Evolutionary conservation across 2,888 invertebrate species (phyloP).

Genomic region (Epinotia bilunana): DNA sequence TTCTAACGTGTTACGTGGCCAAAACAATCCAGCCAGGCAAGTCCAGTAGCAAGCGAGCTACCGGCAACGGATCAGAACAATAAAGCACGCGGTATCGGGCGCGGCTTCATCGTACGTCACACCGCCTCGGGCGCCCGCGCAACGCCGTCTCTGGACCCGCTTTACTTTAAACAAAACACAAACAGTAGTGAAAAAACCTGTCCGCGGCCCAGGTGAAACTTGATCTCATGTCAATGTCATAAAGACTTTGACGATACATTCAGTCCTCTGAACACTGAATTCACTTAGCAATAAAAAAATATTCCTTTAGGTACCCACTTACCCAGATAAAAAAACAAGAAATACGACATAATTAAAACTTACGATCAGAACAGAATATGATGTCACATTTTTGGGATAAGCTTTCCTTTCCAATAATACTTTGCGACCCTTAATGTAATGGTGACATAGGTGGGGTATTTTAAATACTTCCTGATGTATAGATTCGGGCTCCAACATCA

Average conservation of each 20-base stretch:
- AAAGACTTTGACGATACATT: too few species aligned
- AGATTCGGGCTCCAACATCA: neutral
- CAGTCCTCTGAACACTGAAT: too few species aligned
- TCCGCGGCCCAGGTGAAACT: too few species aligned
- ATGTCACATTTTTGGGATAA: neutral
- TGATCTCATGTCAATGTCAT: too few species aligned
- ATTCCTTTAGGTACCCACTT: too few species aligned
- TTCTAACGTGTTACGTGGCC: neutral
- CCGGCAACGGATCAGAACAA: conserved; percentile 45
- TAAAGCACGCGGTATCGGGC: conserved; percentile 56
- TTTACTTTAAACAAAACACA: conserved; percentile 1
- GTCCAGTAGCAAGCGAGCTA: conserved; percentile 33
- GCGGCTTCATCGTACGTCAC: conserved; percentile 55
- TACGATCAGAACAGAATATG: neutral
- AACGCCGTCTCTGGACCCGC: conserved; percentile 50
- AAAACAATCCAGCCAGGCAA: conserved; percentile 5
- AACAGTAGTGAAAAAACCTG: too few species aligned
- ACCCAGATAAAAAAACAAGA: too few species aligned
- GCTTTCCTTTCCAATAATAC: neutral
- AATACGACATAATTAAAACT: too few species aligned
- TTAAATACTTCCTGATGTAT: too few species aligned
- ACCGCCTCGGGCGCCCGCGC: conserved; percentile 51
- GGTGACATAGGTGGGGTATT: too few species aligned
- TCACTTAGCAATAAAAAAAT: too few species aligned
- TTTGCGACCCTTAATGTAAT: neutral